These are phyloP conservation scores for Pogonocichla stellata DNA, from an alignment of 2,113 vertebrate genomes.

Conservation along the genomic window DNA sequence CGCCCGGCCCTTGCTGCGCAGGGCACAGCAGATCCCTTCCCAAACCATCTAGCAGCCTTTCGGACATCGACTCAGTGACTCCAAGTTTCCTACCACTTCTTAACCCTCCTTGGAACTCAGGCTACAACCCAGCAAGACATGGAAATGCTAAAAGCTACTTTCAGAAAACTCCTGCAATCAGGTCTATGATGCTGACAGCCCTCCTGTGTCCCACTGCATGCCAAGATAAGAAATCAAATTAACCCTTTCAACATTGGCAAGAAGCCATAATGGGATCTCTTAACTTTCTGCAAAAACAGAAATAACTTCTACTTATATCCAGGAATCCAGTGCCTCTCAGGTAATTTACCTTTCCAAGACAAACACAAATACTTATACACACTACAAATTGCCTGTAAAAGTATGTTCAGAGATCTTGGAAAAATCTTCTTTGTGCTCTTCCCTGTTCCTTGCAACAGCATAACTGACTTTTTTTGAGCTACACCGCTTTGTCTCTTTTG, in stretches of 20 bases:
- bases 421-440: not conserved
- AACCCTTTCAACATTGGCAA: not conserved
- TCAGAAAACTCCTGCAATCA: not conserved
- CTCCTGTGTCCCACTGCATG: not conserved
- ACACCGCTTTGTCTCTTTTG: not conserved
- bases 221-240: not conserved
- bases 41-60: not conserved
- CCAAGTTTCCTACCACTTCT: not conserved
- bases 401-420: not conserved
- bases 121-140: not conserved
- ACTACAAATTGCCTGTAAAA: not conserved
- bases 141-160: not conserved
- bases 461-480: not conserved
- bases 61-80: fast-evolving
- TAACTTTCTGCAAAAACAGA: not conserved
- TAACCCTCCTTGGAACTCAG: not conserved
- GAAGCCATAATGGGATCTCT: not conserved
- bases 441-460: not conserved
- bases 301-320: not conserved
- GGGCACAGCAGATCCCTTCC: not conserved
- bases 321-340: not conserved
- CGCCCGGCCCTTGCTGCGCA: fast-evolving
- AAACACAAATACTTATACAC: not conserved
- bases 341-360: not conserved
- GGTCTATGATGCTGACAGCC: not conserved